phyloP scores from a whole-genome alignment of 2,113 vertebrate species.

The Rynchops niger region DNA sequence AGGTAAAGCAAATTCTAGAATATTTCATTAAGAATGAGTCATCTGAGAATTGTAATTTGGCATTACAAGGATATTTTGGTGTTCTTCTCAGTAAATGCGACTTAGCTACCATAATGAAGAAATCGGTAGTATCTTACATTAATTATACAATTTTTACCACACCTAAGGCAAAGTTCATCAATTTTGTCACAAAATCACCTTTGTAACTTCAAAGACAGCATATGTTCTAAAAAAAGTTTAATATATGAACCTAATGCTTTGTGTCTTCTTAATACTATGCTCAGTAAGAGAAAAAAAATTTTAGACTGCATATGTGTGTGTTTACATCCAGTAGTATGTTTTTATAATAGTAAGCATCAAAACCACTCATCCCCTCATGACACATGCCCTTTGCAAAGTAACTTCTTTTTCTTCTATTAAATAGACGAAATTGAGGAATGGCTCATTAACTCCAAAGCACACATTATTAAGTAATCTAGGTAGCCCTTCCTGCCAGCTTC shows the following conservation, averaged over 20 bases:
- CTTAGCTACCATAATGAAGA: not conserved
- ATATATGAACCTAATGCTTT: not conserved
- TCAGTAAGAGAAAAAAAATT: not conserved
- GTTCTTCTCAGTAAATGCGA: not conserved
- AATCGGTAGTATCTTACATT: not conserved
- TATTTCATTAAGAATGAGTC: not conserved
- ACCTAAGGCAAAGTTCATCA: not conserved
- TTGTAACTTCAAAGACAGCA: not conserved
- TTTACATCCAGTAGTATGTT: not conserved
- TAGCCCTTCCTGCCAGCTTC: not conserved
- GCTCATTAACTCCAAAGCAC: not conserved
- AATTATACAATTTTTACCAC: not conserved
- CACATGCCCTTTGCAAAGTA: not conserved
- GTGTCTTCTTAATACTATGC: not conserved
- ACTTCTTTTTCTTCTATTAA: not conserved
- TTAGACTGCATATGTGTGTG: not conserved
- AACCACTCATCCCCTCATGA: not conserved
- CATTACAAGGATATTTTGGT: not conserved
- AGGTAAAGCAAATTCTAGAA: not conserved
- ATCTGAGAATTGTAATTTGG: not conserved
- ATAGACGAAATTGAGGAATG: not conserved
- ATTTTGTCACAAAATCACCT: not conserved
- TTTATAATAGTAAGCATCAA: not conserved
- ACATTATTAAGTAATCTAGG: not conserved
- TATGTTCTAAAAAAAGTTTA: not conserved